Evolutionary conservation across 2,888 invertebrate genomes (phyloP).

Genomic region (Thyatira batis): DNA sequence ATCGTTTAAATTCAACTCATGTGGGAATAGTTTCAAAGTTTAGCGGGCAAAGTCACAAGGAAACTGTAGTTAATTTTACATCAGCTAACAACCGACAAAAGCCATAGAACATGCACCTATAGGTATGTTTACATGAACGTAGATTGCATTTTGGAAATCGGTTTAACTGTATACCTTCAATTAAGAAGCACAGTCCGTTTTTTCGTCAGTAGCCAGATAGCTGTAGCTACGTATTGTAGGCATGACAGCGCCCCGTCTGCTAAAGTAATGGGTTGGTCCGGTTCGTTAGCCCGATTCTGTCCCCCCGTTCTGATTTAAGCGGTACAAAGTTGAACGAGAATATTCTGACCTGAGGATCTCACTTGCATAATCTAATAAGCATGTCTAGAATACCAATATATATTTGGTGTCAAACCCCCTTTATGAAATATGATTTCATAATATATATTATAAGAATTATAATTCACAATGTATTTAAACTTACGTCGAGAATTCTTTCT

Average conservation of each 20-base stretch:
- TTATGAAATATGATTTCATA: no score
- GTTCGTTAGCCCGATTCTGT: constrained; percentile 46
- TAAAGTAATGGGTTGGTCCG: constrained; percentile 44
- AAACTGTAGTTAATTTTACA: neutral
- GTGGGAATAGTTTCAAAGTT: neutral
- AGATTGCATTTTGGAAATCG: neutral
- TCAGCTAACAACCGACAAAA: neutral
- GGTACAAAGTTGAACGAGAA: constrained; percentile 11
- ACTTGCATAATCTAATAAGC: neutral
- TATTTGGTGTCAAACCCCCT: neutral
- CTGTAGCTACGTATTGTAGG: constrained; percentile 11
- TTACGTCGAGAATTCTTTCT: no score
- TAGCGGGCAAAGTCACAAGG: neutral
- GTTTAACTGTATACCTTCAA: neutral
- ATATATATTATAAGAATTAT: no score
- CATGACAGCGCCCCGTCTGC: constrained; percentile 26
- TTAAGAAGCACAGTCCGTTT: neutral
- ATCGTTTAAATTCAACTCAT: neutral
- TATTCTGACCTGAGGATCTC: constrained; percentile 6
- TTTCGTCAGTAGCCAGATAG: neutral
- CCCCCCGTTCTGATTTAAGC: constrained; percentile 10
- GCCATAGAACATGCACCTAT: neutral
- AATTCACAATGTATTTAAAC: no score
- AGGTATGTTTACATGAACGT: neutral
- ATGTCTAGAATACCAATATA: neutral